Base-by-base conservation (phyloP, 2,888 invertebrate genomes). In the Biston betularia region DNA sequence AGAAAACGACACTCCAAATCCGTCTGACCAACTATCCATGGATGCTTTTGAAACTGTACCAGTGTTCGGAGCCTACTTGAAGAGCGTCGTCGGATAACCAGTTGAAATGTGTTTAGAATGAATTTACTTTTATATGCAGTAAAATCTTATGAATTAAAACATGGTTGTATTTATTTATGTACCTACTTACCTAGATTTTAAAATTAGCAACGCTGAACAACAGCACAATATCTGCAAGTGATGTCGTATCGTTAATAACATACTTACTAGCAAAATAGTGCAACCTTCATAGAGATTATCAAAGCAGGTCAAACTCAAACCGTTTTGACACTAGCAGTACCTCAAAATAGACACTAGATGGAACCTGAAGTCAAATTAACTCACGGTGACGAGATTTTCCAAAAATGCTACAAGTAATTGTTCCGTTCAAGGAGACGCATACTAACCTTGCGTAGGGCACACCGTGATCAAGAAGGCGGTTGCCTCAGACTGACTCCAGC, bases 381-480 rank as follows among this genome's bases (percentile, higher is more conserved):
- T 80, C 86, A 83, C 89, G 91, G 53, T 88, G 77, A 80, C 75
- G 77, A 87, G 79, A 84, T 87, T 80, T 40, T 73, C 75, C 71
- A 46, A 46, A 33, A 42, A 11, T 14, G 34, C 4, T 66, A 89
- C 79, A 89, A 78, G 72, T 63, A 6, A 42, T 24, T 4, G 1
- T 7, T 1, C 3, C 0, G 0, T 0, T 0, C 0, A 52, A 14
- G 89, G 5, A 15, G 6, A 0, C 3, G 10, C 33, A 94, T 94
- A 95, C 96, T 96, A 96, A 96, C 96, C 96, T 96, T 95, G 95
- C 96, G 95, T 92, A 95, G 96, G 95, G 95, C 94, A 90, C 89
- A 95, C 95, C 95, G 95, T 94, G 96, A 96, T 96, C 96, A 95
- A 0, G 89, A 86, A 94, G 95, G 95, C 94, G 94, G 94, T 94